A percentile compares a stretch with the other conserved stretches of the same genome.
phyloP scores from a whole-genome alignment of 2,888 invertebrate species.

The Drosophila neonasuta region DNA sequence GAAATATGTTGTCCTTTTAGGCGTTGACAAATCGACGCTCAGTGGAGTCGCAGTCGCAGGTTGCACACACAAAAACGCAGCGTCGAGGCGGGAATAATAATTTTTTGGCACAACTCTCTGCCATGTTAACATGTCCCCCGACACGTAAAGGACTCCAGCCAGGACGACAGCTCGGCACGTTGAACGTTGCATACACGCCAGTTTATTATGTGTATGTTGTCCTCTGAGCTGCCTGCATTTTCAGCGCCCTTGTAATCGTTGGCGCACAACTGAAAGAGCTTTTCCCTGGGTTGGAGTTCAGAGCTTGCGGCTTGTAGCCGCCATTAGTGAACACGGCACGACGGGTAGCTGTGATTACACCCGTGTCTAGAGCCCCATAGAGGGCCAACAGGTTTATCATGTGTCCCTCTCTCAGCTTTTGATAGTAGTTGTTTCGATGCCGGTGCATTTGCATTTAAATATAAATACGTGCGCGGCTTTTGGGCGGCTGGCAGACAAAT shows the following conservation, averaged over 20 bases:
- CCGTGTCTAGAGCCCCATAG: conserved; percentile 42
- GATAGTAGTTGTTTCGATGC: conserved; percentile 5
- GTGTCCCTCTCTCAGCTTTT: conserved; percentile 28
- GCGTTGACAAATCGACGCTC: conserved; percentile 78
- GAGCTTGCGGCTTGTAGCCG: conserved; percentile 80
- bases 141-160: conserved; percentile 62
- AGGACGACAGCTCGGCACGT: conserved; percentile 34
- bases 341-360: conserved; percentile 64
- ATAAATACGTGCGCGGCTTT: conserved; percentile 80
- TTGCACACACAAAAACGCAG: conserved; percentile 68
- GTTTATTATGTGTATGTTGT: conserved; percentile 64
- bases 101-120: conserved; percentile 80
- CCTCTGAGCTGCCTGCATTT: conserved; percentile 64
- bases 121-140: conserved; percentile 82
- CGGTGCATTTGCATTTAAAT: conserved; percentile 77
- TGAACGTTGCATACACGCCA: conserved; percentile 62
- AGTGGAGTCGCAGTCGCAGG: conserved; percentile 29
- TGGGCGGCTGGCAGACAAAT: conserved; percentile 79
- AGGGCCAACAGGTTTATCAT: conserved; percentile 60
- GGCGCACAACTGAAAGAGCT: conserved; percentile 36
- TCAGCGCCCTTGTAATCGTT: conserved; percentile 63
- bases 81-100: conserved; percentile 79
- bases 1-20: conserved; percentile 79
- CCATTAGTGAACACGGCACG: conserved; percentile 80
- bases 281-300: conserved; percentile 41